phyloP scores from a whole-genome alignment of 2,888 invertebrate genomes.

The Drosophila subsilvestris region DNA sequence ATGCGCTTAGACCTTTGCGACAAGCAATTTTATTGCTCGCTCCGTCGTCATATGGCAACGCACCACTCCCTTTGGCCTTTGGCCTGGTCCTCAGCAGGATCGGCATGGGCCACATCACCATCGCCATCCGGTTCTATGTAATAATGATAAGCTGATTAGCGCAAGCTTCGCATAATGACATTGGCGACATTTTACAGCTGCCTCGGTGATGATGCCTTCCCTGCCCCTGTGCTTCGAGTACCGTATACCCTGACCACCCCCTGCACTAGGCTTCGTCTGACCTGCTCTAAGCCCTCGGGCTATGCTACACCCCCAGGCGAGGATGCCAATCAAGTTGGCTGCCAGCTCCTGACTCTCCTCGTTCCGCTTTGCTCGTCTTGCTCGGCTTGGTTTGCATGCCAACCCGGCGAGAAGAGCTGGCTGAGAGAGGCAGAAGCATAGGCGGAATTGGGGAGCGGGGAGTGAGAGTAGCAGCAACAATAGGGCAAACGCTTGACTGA shows the following conservation, averaged over 20 bases:
- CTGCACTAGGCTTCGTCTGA: conserved; percentile 1
- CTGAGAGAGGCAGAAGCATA: not conserved
- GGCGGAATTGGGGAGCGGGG: not conserved
- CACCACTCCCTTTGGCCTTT: too few relatives aligned
- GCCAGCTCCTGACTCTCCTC: not conserved
- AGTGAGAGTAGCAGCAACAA: conserved; percentile 19
- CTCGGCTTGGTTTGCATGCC: conserved; percentile 31
- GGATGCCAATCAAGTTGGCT: conserved; percentile 45
- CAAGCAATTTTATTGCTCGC: conserved; percentile 33
- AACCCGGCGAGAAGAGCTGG: not conserved
- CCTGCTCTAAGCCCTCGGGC: conserved; percentile 9
- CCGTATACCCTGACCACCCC: not conserved
- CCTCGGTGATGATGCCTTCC: conserved; percentile 8
- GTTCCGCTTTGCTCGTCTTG: not conserved
- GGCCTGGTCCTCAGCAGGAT: not conserved
- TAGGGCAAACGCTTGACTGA: conserved; percentile 41
- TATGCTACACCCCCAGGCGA: conserved; percentile 30
- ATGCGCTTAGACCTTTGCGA: conserved; percentile 43
- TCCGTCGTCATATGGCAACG: too few relatives aligned
- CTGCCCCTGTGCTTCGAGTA: not conserved
- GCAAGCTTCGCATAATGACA: conserved; percentile 64
- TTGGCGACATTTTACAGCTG: conserved; percentile 61
- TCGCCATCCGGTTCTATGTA: conserved; percentile 40
- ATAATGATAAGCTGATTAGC: conserved; percentile 77
- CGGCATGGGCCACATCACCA: conserved; percentile 9